Evolutionary conservation across 2,113 vertebrate species (phyloP).

Genomic region (Sturnus vulgaris): DNA sequence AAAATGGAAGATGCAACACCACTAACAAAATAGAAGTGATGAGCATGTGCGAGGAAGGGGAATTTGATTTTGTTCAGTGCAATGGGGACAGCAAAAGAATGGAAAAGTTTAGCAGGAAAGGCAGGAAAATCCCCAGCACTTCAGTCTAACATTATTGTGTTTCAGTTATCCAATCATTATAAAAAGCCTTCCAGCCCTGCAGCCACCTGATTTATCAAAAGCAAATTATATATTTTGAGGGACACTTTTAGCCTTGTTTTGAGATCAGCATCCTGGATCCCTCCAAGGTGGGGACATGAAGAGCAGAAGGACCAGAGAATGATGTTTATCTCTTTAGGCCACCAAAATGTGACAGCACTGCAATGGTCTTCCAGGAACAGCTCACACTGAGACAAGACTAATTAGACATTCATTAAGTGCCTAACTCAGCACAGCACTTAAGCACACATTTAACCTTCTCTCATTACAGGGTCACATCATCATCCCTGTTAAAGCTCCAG

Average conservation of each 20-base stretch:
- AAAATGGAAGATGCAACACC: background rate
- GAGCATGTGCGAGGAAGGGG: background rate
- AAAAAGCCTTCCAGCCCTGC: background rate
- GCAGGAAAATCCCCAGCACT: background rate
- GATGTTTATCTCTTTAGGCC: background rate
- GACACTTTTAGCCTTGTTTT: background rate
- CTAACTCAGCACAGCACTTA: constrained; percentile 45
- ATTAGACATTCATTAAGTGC: constrained; percentile 31
- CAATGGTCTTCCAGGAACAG: background rate
- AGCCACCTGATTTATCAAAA: background rate
- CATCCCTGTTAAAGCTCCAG: background rate
- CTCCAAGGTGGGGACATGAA: background rate
- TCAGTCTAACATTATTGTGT: background rate
- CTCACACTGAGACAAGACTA: background rate
- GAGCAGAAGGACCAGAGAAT: background rate
- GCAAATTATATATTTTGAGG: background rate
- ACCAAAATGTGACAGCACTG: background rate
- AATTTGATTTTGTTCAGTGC: background rate
- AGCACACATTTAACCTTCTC: constrained; percentile 37
- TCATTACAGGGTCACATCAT: constrained; percentile 9
- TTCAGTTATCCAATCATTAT: fast-evolving
- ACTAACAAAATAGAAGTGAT: background rate
- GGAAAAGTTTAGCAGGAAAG: background rate
- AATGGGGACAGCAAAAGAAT: background rate
- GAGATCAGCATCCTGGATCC: background rate